These are phyloP conservation scores for Spea hammondii DNA, from an alignment of 2,797 vertebrate genomes.

Conservation along the genomic window DNA sequence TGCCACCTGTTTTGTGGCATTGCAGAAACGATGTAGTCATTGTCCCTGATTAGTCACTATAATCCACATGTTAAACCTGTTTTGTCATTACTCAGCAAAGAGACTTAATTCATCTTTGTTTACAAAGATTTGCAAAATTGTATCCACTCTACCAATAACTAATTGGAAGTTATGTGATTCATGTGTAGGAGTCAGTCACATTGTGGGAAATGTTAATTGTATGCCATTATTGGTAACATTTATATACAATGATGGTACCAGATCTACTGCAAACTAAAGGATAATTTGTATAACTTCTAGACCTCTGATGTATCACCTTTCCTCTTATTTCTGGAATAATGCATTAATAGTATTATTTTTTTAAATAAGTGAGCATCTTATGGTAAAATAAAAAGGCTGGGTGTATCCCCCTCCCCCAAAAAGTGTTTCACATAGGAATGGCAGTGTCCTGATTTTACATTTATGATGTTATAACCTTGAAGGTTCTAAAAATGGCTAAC, in stretches of 20 bases:
- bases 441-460: constrained; percentile 32
- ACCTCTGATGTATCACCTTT: no score
- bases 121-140: constrained; percentile 25
- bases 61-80: constrained; percentile 43
- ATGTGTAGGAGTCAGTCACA: no score
- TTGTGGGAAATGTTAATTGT: no score
- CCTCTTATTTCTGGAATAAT: no score
- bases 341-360: no score
- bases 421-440: background rate
- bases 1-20: constrained; percentile 69
- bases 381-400: no score
- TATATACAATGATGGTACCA: no score
- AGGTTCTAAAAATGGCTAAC: constrained; percentile 27
- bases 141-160: constrained; percentile 20
- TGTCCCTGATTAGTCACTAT: constrained; percentile 35
- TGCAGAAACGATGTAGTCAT: constrained; percentile 61
- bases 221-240: no score
- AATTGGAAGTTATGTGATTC: background rate
- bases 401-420: no score
- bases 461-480: constrained; percentile 45
- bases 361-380: no score
- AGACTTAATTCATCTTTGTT: constrained; percentile 55
- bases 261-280: no score
- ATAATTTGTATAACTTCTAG: no score
- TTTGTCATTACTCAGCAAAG: constrained; percentile 55